Percentiles rank a stretch among this genome's conserved stretches.
phyloP scores from a whole-genome alignment of 1,140 invertebrate species.

The Drosophila trapezifrons region DNA sequence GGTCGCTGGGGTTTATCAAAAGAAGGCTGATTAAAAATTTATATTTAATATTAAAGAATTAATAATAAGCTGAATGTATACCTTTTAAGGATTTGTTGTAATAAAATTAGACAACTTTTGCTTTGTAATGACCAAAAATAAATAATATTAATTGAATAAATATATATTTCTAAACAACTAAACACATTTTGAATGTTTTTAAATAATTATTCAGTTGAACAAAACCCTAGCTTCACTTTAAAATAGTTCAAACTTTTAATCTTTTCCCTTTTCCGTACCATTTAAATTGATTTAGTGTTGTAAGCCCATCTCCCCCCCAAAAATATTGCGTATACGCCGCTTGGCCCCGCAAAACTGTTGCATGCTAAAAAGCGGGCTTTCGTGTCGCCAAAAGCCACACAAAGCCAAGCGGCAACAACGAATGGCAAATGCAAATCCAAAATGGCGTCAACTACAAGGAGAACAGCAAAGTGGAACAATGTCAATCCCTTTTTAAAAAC shows the following conservation, averaged over 20 bases:
- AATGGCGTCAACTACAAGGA: constrained; percentile 60
- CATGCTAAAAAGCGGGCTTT: constrained; percentile 32
- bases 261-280: neutral
- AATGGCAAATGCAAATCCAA: constrained; percentile 59
- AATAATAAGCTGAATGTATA: too few relatives aligned
- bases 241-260: neutral
- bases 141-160: too few relatives aligned
- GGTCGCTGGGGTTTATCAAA: neutral
- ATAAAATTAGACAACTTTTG: neutral
- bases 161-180: too few relatives aligned
- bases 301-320: constrained; percentile 9
- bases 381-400: constrained; percentile 26
- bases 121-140: neutral
- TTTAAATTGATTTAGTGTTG: constrained; percentile 38
- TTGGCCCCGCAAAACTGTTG: constrained; percentile 61
- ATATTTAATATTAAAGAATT: too few relatives aligned
- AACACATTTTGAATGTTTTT: neutral
- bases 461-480: constrained; percentile 23
- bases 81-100: too few relatives aligned
- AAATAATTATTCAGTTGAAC: neutral
- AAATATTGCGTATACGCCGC: constrained; percentile 49
- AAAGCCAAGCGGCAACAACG: constrained; percentile 28
- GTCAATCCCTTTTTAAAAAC: constrained; percentile 71
- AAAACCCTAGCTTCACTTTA: neutral
- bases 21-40: too few relatives aligned